Evolutionary conservation across 1,140 invertebrate species (phyloP).

Genomic region (Dendroctonus valens): DNA sequence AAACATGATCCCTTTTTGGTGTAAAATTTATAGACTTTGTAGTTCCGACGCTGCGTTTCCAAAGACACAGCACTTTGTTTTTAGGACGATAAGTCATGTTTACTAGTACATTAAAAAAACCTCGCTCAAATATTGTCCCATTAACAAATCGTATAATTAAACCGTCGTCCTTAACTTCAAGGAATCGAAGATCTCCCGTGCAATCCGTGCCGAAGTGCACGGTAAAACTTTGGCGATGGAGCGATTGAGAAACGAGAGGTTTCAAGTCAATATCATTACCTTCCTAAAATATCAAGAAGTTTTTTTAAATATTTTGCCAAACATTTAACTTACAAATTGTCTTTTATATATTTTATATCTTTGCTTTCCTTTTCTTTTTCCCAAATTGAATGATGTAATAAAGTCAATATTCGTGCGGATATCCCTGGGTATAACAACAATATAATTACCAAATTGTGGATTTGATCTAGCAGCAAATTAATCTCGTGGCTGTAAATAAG

Average conservation of each 20-base stretch:
- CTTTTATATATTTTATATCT: too few species aligned
- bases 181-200: constrained; percentile 77
- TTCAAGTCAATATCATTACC: constrained; percentile 97
- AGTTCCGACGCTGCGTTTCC: constrained; percentile 86
- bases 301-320: not conserved
- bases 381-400: too few species aligned
- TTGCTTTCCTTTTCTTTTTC: too few species aligned
- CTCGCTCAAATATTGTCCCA: constrained; percentile 90
- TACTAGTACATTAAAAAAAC: constrained; percentile 98
- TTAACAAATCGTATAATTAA: constrained; percentile 84
- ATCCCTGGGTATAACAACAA: not conserved
- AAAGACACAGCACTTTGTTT: constrained; percentile 94
- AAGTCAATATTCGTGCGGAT: too few species aligned
- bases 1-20: constrained; percentile 87
- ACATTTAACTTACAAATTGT: constrained; percentile 2
- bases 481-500: constrained; percentile 96
- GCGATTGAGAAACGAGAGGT: constrained; percentile 84
- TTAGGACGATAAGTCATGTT: constrained; percentile 99
- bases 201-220: constrained; percentile 93
- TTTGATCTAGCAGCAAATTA: constrained; percentile 93
- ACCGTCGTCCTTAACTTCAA: constrained; percentile 98
- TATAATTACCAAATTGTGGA: constrained; percentile 83
- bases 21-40: constrained; percentile 97
- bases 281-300: constrained; percentile 57
- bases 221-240: constrained; percentile 96